phyloP scores from a whole-genome alignment of 2,797 vertebrate species.

The Acestrorhynchus altus region DNA sequence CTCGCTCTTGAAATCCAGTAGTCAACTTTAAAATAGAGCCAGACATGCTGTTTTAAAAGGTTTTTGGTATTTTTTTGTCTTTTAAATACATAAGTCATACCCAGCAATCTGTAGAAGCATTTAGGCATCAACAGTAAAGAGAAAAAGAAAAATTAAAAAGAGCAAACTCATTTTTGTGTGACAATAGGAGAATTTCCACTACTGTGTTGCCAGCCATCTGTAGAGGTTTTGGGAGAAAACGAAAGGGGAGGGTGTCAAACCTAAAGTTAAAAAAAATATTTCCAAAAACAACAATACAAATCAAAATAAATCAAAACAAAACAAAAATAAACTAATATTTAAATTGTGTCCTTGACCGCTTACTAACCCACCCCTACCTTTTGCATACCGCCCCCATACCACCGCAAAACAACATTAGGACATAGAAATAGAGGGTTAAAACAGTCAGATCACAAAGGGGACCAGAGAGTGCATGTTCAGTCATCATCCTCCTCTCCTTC shows the following conservation, averaged over 20 bases:
- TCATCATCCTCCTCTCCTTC: slow-evolving; percentile 90
- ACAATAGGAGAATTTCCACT: slow-evolving; percentile 75
- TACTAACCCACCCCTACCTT: slow-evolving; percentile 71
- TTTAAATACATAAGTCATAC: slow-evolving; percentile 77
- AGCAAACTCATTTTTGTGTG: slow-evolving; percentile 55
- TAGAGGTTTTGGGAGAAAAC: slow-evolving; percentile 75
- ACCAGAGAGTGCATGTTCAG: slow-evolving; percentile 74
- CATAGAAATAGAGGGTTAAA: slow-evolving; percentile 86
- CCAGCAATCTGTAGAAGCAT: slow-evolving; percentile 70
- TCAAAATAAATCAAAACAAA: slow-evolving; percentile 69
- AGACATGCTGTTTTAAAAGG: slow-evolving; percentile 81
- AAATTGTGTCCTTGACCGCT: slow-evolving; percentile 76
- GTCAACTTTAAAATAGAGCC: slow-evolving; percentile 83
- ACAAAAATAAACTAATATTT: slow-evolving; percentile 82
- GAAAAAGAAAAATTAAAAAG: slow-evolving; percentile 71
- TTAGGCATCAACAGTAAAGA: slow-evolving; percentile 70
- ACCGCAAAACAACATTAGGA: slow-evolving; percentile 83
- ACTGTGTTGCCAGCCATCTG: slow-evolving; percentile 73
- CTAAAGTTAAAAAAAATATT: slow-evolving; percentile 73
- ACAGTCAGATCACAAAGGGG: slow-evolving; percentile 91
- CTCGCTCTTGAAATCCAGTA: slow-evolving; percentile 81
- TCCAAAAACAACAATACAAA: slow-evolving; percentile 65
- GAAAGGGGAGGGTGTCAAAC: slow-evolving; percentile 69
- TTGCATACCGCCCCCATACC: slow-evolving; percentile 78
- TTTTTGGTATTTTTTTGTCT: slow-evolving; percentile 66